Evolutionary conservation across 92 coral and sea anemone genomes (phyloP).

Genomic region (Zoanthus solanderi): DNA sequence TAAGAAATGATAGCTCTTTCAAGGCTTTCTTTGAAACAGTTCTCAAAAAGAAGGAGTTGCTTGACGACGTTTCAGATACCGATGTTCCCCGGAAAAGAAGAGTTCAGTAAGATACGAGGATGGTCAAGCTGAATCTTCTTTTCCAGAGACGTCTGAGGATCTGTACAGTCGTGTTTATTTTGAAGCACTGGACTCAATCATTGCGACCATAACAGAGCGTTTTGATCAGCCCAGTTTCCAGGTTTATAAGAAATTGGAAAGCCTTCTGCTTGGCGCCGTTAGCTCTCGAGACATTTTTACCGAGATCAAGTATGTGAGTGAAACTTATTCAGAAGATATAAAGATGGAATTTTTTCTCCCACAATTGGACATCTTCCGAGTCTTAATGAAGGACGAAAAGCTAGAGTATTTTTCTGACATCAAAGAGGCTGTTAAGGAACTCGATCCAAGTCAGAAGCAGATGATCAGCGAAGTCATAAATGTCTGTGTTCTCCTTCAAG

Average conservation of each 20-base stretch:
- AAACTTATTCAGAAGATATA: constrained; percentile 40
- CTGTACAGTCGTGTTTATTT: constrained; percentile 53
- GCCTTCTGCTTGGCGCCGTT: constrained; percentile 52
- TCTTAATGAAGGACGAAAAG: constrained; percentile 44
- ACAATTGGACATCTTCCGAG: constrained; percentile 57
- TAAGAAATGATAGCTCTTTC: constrained; percentile 51
- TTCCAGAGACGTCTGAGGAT: constrained; percentile 63
- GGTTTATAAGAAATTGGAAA: constrained; percentile 54
- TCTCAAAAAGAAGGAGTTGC: constrained; percentile 53
- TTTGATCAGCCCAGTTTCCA: constrained; percentile 61
- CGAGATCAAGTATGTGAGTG: constrained; percentile 49
- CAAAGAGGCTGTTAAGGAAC: constrained; percentile 25
- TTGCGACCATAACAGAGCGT: constrained; percentile 50
- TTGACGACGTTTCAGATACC: constrained; percentile 54
- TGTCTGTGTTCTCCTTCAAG: constrained; percentile 61
- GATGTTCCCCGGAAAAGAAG: constrained; percentile 61
- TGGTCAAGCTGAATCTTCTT: constrained; percentile 56
- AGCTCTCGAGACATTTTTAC: constrained; percentile 55
- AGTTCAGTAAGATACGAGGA: constrained; percentile 53
- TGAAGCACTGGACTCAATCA: constrained; percentile 67
- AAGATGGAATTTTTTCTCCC: constrained; percentile 58
- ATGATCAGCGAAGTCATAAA: constrained; percentile 58
- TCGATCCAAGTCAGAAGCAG: constrained; percentile 37
- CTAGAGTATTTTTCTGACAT: constrained; percentile 56
- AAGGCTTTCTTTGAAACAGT: constrained; percentile 55